phyloP scores from a whole-genome alignment of 1,140 invertebrate genomes.

The Bombus confusus region DNA sequence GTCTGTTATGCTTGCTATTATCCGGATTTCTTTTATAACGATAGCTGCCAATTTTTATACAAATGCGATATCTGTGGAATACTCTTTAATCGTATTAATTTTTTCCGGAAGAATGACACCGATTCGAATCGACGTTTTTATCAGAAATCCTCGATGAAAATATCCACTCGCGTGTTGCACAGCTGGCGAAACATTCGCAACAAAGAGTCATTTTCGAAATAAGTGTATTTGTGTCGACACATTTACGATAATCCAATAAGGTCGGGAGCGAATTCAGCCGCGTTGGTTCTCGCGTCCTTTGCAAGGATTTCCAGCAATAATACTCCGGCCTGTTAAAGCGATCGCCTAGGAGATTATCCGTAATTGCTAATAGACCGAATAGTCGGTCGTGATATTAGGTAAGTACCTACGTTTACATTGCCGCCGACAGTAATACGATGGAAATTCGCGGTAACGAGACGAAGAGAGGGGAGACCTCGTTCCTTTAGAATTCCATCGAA shows the following conservation, averaged over 20 bases:
- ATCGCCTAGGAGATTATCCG: constrained; percentile 65
- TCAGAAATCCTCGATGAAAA: neutral
- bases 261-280: neutral
- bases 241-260: constrained; percentile 48
- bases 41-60: too few relatives aligned
- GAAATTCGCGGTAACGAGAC: constrained; percentile 65
- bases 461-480: neutral
- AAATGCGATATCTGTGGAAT: too few relatives aligned
- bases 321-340: constrained; percentile 60
- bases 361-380: constrained; percentile 70
- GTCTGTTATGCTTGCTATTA: too few relatives aligned
- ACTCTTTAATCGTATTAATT: neutral
- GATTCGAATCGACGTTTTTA: neutral
- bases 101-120: neutral
- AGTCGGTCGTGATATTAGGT: constrained; percentile 44
- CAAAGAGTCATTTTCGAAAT: constrained; percentile 36
- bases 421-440: constrained; percentile 56
- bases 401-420: constrained; percentile 44
- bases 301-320: constrained; percentile 59
- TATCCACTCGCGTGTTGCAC: neutral
- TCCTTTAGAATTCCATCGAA: constrained; percentile 12
- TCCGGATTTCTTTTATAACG: too few relatives aligned
- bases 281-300: constrained; percentile 23
- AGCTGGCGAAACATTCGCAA: neutral
- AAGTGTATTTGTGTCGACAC: constrained; percentile 23